Conservation (phyloP, 2,113 vertebrate genomes). For the Peromyscus californicus region DNA sequence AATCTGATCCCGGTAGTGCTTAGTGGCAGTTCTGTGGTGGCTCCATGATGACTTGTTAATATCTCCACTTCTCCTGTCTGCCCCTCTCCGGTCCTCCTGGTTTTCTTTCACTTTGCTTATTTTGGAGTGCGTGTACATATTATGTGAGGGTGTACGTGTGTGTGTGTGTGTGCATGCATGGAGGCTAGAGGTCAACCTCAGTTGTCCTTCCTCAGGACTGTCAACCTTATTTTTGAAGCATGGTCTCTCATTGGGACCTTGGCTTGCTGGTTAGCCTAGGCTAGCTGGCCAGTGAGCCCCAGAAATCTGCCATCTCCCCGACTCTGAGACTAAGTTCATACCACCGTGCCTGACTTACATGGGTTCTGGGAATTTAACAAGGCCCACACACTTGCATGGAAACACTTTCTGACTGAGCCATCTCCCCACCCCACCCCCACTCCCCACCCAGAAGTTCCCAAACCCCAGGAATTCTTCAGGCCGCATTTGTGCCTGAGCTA, state of each 20-base stretch:
- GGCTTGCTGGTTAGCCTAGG: not conserved
- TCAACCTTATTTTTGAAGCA: not conserved
- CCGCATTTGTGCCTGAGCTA: not conserved
- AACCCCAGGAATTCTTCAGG: not conserved
- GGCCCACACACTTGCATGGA: too few species aligned
- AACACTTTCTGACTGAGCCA: not conserved
- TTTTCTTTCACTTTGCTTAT: not conserved
- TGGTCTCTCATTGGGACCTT: not conserved
- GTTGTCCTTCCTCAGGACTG: not conserved
- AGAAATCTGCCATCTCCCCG: not conserved
- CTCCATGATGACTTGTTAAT: not conserved
- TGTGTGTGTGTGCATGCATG: too few species aligned
- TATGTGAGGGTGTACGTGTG: not conserved
- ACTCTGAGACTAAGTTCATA: not conserved
- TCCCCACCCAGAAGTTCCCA: not conserved
- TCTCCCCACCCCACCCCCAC: too few species aligned
- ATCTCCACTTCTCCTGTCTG: not conserved
- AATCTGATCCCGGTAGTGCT: too few species aligned
- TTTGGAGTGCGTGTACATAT: not conserved
- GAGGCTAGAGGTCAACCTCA: not conserved
- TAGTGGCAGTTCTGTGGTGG: not conserved
- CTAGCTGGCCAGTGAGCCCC: not conserved
- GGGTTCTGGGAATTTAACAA: not conserved
- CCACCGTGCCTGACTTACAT: not conserved
- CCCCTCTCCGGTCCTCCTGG: not conserved